A percentile compares a stretch with the other conserved stretches of the same genome.
These are phyloP conservation scores for Amazona guildingii DNA, from an alignment of 2,113 vertebrate species.

Conservation along the genomic window DNA sequence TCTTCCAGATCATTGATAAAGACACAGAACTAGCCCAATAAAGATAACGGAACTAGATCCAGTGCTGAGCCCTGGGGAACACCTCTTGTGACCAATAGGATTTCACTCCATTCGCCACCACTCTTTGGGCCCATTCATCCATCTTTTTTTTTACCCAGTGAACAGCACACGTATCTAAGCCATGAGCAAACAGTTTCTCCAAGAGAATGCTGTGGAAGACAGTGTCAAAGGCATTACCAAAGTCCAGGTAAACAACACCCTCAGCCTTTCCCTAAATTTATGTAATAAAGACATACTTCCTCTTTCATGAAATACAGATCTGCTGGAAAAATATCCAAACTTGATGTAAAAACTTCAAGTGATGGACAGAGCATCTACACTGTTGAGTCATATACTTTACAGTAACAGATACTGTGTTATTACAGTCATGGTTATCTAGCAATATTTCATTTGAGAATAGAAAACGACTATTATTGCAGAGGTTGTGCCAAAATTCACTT, in stretches of 20 bases:
- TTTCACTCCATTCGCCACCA: not conserved
- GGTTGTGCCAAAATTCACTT: not conserved
- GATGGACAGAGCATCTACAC: not conserved
- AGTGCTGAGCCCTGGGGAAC: not conserved
- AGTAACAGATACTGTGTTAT: not conserved
- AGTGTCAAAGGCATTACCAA: not conserved
- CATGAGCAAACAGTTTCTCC: not conserved
- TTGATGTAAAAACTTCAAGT: not conserved
- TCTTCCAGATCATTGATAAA: not conserved
- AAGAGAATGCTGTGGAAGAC: not conserved
- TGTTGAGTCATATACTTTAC: not conserved
- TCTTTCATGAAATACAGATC: not conserved
- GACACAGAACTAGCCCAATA: not conserved
- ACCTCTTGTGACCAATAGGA: not conserved
- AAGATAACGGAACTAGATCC: not conserved
- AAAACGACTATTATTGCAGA: not conserved
- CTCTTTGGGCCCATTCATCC: not conserved
- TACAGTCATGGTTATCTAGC: not conserved
- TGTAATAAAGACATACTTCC: not conserved
- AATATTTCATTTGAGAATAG: not conserved
- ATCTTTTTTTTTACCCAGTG: not conserved
- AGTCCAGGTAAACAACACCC: not conserved
- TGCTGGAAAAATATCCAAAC: not conserved
- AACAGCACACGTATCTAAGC: not conserved
- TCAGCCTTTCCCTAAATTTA: not conserved